Conservation (phyloP, 2,888 invertebrate species). For the Lucinisca nassula region DNA sequence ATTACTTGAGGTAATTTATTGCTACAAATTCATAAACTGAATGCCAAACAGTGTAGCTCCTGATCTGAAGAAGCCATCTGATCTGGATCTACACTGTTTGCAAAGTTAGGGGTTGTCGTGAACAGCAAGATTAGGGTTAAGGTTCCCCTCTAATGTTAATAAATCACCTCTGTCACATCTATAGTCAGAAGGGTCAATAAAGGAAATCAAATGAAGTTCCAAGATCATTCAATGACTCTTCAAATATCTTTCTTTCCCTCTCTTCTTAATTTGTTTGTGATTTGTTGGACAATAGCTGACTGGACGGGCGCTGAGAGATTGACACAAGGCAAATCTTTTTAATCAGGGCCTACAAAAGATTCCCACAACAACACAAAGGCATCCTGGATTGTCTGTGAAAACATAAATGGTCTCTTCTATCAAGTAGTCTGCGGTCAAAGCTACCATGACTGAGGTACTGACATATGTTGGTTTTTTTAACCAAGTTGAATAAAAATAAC, state of each 20-base stretch:
- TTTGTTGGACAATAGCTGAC: not conserved
- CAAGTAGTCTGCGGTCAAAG: not conserved
- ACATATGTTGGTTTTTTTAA: not conserved
- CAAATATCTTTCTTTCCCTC: not conserved
- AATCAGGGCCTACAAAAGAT: constrained; percentile 10
- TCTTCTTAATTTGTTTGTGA: not conserved
- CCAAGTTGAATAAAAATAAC: too few species aligned
- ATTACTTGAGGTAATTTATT: too few species aligned
- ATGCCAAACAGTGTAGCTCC: too few species aligned
- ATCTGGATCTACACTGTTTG: too few species aligned
- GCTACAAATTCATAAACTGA: too few species aligned
- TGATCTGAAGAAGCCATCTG: too few species aligned
- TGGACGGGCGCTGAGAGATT: not conserved
- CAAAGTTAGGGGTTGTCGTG: too few species aligned
- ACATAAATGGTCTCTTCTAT: constrained; percentile 3
- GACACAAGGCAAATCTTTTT: constrained; percentile 6
- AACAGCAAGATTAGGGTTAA: too few species aligned
- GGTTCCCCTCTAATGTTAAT: not conserved
- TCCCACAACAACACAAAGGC: not conserved
- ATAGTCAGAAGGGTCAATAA: not conserved
- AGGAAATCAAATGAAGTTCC: not conserved
- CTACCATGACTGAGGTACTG: not conserved
- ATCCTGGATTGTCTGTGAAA: constrained; percentile 3
- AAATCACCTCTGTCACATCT: constrained; percentile 2
- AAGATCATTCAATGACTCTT: not conserved